phyloP scores from a whole-genome alignment of 1,140 invertebrate genomes.

The Pogonus chalceus region DNA sequence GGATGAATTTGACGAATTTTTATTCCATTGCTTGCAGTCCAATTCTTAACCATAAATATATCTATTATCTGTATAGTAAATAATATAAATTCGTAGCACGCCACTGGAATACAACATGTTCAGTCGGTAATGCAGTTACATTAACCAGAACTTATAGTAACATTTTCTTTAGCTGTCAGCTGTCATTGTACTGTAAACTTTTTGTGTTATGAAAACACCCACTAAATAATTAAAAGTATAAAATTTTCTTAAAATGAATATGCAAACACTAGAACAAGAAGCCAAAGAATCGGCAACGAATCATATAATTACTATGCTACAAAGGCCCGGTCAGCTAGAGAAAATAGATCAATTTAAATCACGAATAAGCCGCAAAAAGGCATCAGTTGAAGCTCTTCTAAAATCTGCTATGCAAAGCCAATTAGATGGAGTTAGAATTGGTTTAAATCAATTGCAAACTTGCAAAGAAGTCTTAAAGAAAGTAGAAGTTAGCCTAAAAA shows the following conservation, averaged over 20 bases:
- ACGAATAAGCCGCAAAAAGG: conserved; percentile 71
- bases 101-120: too few relatives aligned
- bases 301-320: conserved; percentile 88
- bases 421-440: conserved; percentile 88
- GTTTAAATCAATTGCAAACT: conserved; percentile 79
- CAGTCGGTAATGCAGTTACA: too few relatives aligned
- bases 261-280: conserved; percentile 74
- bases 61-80: too few relatives aligned
- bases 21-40: too few relatives aligned
- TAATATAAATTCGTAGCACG: too few relatives aligned
- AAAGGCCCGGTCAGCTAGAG: conserved; percentile 90
- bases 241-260: conserved; percentile 39
- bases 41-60: too few relatives aligned
- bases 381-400: conserved; percentile 91
- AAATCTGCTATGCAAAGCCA: conserved; percentile 99
- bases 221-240: too few relatives aligned
- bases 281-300: conserved; percentile 75
- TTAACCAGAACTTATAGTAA: too few relatives aligned
- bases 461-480: conserved; percentile 78
- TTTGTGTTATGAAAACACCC: too few relatives aligned
- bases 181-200: too few relatives aligned
- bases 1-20: too few relatives aligned
- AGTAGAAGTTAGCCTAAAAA: conserved; percentile 50
- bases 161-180: too few relatives aligned
- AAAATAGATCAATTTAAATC: conserved; percentile 85